These are phyloP conservation scores for Nixonia krombeini DNA, from an alignment of 1,140 invertebrate species.

Conservation along the genomic window DNA sequence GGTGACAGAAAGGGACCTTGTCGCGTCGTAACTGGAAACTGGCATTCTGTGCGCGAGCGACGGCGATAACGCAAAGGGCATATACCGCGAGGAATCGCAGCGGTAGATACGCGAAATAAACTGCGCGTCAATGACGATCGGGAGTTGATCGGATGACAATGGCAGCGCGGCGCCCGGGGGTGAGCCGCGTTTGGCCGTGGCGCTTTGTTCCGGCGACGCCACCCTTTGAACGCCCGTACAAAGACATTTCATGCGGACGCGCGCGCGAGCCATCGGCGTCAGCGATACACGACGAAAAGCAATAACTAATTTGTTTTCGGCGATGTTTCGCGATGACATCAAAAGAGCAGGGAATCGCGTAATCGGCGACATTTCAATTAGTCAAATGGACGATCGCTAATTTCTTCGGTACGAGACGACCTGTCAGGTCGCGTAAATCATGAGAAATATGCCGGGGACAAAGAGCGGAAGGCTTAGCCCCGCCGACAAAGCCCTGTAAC, in stretches of 20 bases:
- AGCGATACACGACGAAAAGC: constrained; percentile 32
- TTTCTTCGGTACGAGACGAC: constrained; percentile 16
- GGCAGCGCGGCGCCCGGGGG: constrained; percentile 27
- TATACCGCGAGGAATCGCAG: too few relatives aligned
- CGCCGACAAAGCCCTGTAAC: constrained; percentile 35
- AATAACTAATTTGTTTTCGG: constrained; percentile 55
- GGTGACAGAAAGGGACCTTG: too few relatives aligned
- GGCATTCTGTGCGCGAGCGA: too few relatives aligned
- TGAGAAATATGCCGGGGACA: constrained; percentile 20
- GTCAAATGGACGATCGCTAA: constrained; percentile 38
- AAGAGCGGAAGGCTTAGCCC: constrained; percentile 2
- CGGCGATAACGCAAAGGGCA: too few relatives aligned
- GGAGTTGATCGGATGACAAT: constrained; percentile 38
- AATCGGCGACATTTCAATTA: constrained; percentile 53
- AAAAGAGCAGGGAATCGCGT: constrained; percentile 46
- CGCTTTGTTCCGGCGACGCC: constrained; percentile 40
- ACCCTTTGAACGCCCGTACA: constrained; percentile 41
- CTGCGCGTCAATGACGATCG: constrained; percentile 25
- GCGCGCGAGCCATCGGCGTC: constrained; percentile 1
- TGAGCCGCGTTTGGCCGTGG: constrained; percentile 34
- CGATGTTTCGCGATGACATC: constrained; percentile 36
- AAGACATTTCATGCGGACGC: constrained; percentile 46
- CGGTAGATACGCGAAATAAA: constrained; percentile 8
- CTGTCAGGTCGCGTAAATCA: background rate
- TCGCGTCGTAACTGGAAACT: too few relatives aligned